Conservation (phyloP, 2,797 vertebrate species). For the Delichon dasypus region DNA sequence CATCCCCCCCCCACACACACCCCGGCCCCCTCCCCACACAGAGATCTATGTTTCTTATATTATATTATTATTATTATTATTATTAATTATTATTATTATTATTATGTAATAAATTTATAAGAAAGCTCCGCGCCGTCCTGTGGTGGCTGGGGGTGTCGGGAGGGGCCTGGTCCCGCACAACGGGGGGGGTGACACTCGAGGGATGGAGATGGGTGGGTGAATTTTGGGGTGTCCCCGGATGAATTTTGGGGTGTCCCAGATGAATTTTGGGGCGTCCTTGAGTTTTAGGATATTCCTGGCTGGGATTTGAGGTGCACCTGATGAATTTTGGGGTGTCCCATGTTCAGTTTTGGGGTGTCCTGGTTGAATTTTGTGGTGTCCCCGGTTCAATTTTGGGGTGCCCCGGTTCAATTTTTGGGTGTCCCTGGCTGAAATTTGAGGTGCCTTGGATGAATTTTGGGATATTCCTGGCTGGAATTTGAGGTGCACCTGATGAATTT, state of each 20-base stretch:
- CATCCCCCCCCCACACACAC: too few relatives aligned
- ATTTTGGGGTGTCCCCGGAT: fast-evolving
- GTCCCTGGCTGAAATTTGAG: neutral
- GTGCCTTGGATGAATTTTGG: neutral
- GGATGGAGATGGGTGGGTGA: neutral
- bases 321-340: fast-evolving
- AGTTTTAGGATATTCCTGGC: too few relatives aligned
- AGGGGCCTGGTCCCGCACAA: fast-evolving
- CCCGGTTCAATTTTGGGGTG: neutral
- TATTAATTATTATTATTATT: constrained; percentile 72
- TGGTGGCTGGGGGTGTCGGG: neutral
- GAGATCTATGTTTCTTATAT: constrained; percentile 97
- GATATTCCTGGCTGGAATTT: neutral
- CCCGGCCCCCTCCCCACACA: too few relatives aligned
- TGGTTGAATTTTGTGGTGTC: neutral
- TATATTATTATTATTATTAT: constrained; percentile 71
- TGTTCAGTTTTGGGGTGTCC: fast-evolving
- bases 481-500: neutral
- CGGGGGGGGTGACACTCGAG: neutral
- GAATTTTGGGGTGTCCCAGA: fast-evolving
- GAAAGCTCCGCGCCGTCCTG: constrained; percentile 50
- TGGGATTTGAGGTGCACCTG: too few relatives aligned
- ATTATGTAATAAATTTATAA: constrained; percentile 85
- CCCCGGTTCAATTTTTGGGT: neutral
- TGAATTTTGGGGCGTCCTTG: too few relatives aligned